Conservation (phyloP, 2,113 vertebrate species). For the Coptodon rendalli region DNA sequence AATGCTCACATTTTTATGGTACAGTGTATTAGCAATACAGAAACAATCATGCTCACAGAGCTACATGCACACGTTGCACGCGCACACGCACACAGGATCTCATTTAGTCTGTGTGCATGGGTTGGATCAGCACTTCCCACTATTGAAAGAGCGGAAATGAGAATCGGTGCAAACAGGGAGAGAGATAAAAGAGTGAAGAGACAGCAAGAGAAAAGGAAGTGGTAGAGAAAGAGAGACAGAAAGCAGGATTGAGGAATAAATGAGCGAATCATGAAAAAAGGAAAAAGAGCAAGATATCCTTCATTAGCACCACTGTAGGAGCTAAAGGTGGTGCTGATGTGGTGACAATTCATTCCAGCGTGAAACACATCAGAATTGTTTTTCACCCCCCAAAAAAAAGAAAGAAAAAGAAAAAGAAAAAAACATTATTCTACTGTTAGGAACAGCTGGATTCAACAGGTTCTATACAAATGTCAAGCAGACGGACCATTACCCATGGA, state of each 20-base stretch:
- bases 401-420: neutral
- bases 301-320: neutral
- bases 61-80: neutral
- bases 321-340: neutral
- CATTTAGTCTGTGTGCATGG: slow-evolving; percentile 37
- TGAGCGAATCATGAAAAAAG: neutral
- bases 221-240: neutral
- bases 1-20: neutral
- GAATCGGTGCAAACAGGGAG: slow-evolving; percentile 22
- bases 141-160: slow-evolving; percentile 50
- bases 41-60: slow-evolving; percentile 42
- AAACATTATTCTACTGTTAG: neutral
- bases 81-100: slow-evolving; percentile 18
- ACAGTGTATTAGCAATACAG: slow-evolving; percentile 19
- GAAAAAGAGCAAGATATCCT: neutral
- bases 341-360: neutral
- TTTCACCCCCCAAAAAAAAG: neutral
- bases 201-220: neutral
- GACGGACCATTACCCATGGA: slow-evolving; percentile 30
- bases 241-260: neutral
- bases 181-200: neutral
- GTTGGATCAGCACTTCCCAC: slow-evolving; percentile 27
- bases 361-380: neutral
- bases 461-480: slow-evolving; percentile 10
- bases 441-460: slow-evolving; percentile 29